phyloP scores from a whole-genome alignment of 2,888 invertebrate genomes.

The Adelphocoris suturalis region DNA sequence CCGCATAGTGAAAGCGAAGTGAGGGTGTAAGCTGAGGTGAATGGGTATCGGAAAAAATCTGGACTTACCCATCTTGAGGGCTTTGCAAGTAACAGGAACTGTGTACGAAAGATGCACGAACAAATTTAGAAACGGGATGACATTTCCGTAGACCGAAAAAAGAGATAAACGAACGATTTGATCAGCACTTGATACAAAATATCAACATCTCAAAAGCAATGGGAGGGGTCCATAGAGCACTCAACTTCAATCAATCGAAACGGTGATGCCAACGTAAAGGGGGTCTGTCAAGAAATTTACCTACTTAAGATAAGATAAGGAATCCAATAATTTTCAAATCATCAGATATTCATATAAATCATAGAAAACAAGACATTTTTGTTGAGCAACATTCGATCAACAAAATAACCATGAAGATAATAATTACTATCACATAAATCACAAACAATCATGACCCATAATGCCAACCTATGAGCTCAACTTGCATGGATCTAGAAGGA shows the following conservation, averaged over 20 bases:
- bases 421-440: too few relatives aligned
- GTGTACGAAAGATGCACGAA: neutral
- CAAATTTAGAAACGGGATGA: neutral
- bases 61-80: slow-evolving; percentile 66
- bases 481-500: too few relatives aligned
- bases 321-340: neutral
- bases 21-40: neutral
- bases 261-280: slow-evolving; percentile 51
- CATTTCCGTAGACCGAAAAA: slow-evolving; percentile 38
- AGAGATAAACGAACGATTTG: slow-evolving; percentile 34
- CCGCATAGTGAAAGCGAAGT: slow-evolving; percentile 52
- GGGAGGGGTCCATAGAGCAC: slow-evolving; percentile 73
- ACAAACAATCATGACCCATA: neutral
- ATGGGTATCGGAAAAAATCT: neutral
- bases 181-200: slow-evolving; percentile 61
- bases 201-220: slow-evolving; percentile 72
- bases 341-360: neutral
- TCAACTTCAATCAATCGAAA: slow-evolving; percentile 72
- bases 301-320: slow-evolving; percentile 54
- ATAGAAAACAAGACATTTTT: neutral
- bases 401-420: too few relatives aligned
- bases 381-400: too few relatives aligned
- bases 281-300: slow-evolving; percentile 34
- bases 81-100: slow-evolving; percentile 40
- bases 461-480: too few relatives aligned